These are phyloP conservation scores for Gulo gulo DNA, from an alignment of 2,113 vertebrate species.

Conservation along the genomic window DNA sequence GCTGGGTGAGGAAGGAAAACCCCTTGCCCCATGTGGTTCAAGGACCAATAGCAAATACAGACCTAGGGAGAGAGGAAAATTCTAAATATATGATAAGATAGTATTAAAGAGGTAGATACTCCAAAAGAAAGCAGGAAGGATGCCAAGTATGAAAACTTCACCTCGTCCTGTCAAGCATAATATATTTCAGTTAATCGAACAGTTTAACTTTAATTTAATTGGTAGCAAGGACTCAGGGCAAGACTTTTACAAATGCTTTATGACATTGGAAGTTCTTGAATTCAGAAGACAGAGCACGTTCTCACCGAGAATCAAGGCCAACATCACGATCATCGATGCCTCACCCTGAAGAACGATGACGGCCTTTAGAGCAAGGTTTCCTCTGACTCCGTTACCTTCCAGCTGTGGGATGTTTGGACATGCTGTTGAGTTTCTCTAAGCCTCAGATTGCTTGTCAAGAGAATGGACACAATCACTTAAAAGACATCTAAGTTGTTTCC, in stretches of 20 bases:
- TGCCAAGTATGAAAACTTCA: not conserved
- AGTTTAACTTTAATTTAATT: not conserved
- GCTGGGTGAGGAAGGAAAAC: not conserved
- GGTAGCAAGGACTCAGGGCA: not conserved
- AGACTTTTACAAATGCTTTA: not conserved
- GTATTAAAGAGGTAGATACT: not conserved
- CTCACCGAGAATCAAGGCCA: not conserved
- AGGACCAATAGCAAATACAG: not conserved
- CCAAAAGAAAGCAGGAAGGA: not conserved
- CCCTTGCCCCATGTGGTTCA: not conserved
- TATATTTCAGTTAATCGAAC: not conserved
- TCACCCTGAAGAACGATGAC: not conserved
- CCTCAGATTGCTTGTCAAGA: not conserved
- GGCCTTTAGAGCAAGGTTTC: not conserved
- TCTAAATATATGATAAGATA: not conserved
- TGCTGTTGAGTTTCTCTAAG: not conserved
- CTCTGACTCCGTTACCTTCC: not conserved
- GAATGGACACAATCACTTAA: not conserved
- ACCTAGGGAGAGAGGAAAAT: not conserved
- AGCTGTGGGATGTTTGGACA: not conserved
- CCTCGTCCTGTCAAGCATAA: not conserved
- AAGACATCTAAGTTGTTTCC: not conserved
- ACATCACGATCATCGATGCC: not conserved
- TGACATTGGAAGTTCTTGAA: not conserved
- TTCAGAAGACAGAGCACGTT: not conserved